Base-by-base conservation (phyloP, 2,888 invertebrate species). In the Lymantria dispar region DNA sequence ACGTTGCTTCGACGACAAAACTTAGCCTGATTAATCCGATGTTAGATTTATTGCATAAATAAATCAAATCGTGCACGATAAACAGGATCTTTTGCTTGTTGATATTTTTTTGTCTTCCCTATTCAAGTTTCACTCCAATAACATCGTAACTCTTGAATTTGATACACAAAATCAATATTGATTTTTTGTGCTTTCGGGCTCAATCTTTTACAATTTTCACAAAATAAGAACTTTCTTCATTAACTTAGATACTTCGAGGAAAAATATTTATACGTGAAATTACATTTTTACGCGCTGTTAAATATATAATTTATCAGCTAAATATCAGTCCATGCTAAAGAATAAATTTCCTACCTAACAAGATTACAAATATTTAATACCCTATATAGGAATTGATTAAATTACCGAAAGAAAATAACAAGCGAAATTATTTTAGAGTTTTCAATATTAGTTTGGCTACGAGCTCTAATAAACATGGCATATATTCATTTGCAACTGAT, bases 21-120 rank as follows among this genome's bases (percentile, higher is more conserved):
- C 80, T 82, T 74, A 78, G 74, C 73, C 78, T 85, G 85, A 87
- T 88, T 87, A 88, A 89, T 86, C 84, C 83, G 61, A 76, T 76
- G 77, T 77, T 75, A 78, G 83, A 88, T 88, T 87, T 88, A 89
- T 87, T 75, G 76, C 64, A 68, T 64, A 75, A 76, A 87, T 89
- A 88, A 90, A 89, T 90, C 88, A 88, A 83, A 82, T 74, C 57
- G 72, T 69, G 70, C 59, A 72, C 71, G 80, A 80, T 78, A 85
- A 84, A 83, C 80, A 85, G 74, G 70, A 72, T 67, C 57, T 58
- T 56, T 58, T 54, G 58, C 64, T 62, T 68, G 66, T 67, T 68
- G 66, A 58, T 72, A 40, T 40, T 40, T 81, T 78, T 82, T 82
- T 78, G 74, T 73, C 73, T 76, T 74, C 64, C 71, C 62, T 58